Conservation (phyloP, 2,113 vertebrate species). For the Gambusia holbrooki region DNA sequence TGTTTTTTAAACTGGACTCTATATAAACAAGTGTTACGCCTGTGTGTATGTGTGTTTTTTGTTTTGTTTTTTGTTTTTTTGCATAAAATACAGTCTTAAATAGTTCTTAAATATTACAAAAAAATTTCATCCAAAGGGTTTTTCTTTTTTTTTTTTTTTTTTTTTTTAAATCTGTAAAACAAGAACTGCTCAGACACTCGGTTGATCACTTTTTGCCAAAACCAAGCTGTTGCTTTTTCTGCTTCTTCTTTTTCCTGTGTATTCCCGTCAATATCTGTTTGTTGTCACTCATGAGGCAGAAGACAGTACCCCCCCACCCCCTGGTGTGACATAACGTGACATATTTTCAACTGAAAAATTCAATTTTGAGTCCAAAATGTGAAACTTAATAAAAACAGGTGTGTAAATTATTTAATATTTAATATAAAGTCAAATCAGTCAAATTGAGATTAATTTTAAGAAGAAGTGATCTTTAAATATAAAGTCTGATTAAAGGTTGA, state of each 20-base stretch:
- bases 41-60: slow-evolving; percentile 44
- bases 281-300: slow-evolving; percentile 16
- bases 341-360: slow-evolving; percentile 45
- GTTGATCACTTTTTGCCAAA: slow-evolving; percentile 35
- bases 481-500: no score
- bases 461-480: background rate
- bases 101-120: slow-evolving; percentile 85
- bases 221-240: background rate
- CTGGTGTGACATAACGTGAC: slow-evolving; percentile 44
- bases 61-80: slow-evolving; percentile 43
- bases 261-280: slow-evolving; percentile 13
- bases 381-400: slow-evolving; percentile 45
- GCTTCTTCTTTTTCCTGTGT: background rate
- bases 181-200: slow-evolving; percentile 66
- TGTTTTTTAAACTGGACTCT: slow-evolving; percentile 78
- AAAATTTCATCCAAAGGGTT: slow-evolving; percentile 70
- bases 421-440: background rate
- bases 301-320: slow-evolving; percentile 19
- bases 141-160: slow-evolving; percentile 49
- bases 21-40: slow-evolving; percentile 87
- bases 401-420: slow-evolving; percentile 14
- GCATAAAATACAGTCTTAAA: slow-evolving; percentile 86
- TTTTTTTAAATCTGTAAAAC: slow-evolving; percentile 60
- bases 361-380: slow-evolving; percentile 46
- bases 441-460: background rate